Conservation (phyloP, 2,888 invertebrate species). For the Eristalinus sepulchralis region DNA sequence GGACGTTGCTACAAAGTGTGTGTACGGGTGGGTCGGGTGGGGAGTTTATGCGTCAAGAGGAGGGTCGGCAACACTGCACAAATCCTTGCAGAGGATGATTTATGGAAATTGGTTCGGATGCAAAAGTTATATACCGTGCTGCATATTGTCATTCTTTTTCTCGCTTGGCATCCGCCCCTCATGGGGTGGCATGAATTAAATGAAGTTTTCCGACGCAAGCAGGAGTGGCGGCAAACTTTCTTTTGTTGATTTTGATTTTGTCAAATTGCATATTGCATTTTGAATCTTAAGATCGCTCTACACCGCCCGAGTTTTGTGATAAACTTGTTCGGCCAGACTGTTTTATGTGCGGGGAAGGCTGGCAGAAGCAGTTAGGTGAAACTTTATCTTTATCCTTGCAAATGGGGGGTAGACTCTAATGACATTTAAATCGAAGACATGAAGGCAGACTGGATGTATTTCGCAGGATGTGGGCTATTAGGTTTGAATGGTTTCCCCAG, state of each 20-base stretch:
- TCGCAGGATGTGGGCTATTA: slow-evolving; percentile 14
- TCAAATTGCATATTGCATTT: slow-evolving; percentile 67
- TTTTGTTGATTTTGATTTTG: slow-evolving; percentile 61
- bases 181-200: background rate
- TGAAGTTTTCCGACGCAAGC: background rate
- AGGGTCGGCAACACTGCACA: background rate
- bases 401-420: slow-evolving; percentile 46
- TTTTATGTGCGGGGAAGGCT: background rate
- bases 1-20: slow-evolving; percentile 58
- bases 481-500: background rate
- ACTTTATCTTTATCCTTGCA: slow-evolving; percentile 52
- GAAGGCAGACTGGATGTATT: slow-evolving; percentile 35
- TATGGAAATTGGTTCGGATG: slow-evolving; percentile 69
- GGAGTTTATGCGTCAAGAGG: background rate
- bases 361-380: slow-evolving; percentile 39
- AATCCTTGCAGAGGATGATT: slow-evolving; percentile 57
- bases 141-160: slow-evolving; percentile 29
- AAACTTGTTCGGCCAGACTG: slow-evolving; percentile 17
- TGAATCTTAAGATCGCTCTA: slow-evolving; percentile 51
- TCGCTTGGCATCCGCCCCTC: background rate
- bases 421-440: slow-evolving; percentile 42
- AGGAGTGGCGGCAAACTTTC: slow-evolving; percentile 24
- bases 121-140: slow-evolving; percentile 38
- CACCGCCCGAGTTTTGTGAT: background rate
- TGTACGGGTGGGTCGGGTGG: slow-evolving; percentile 34